Evolutionary conservation across 92 coral and sea anemone genomes (phyloP), one percentile per base, ranked within the genome.

Genomic region (Bergia sp.): DNA sequence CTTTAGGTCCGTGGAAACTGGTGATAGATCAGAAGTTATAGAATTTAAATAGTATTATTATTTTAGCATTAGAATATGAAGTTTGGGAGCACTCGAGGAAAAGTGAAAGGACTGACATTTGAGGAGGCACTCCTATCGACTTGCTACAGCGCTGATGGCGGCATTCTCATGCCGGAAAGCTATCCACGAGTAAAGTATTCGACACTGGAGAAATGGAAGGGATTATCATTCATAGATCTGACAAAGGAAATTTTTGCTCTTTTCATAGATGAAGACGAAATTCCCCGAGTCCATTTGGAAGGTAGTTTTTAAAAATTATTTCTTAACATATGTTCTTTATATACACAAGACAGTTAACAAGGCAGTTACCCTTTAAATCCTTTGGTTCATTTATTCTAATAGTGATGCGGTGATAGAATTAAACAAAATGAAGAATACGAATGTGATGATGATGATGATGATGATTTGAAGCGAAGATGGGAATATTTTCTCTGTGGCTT

Each of bases 71-170:
- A 15, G 37, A 80, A 57, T 37, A 97, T 97, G 98, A 96, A 92
- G 84, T 97, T 89, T 74, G 81, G 90, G 42, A 97, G 99, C 89
- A 95, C 99, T 37, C 91, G 99, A 39, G 98, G 98, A 0, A 71
- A 92, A 71, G 93, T 91, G 1, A 40, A 66, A 11, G 91, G 92
- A 29, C 67, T 89, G 16, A 65, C 96, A 21, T 97, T 97, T 79
- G 96, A 95, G 81, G 95, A 95, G 21, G 93, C 93, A 1, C 84
- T 97, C 13, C 91, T 95, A 8, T 93, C 93, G 69, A 87, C 95
- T 47, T 86, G 80, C 29, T 97, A 89, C 79, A 76, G 96, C 38
- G 76, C 89, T 15, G 98, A 97, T 95, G 98, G 98, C 43, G 99
- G 99, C 10, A 76, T 97, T 71, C 91, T 92, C 42, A 89, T 97